phyloP scores from a whole-genome alignment of 2,113 vertebrate species.

The Anguilla rostrata region DNA sequence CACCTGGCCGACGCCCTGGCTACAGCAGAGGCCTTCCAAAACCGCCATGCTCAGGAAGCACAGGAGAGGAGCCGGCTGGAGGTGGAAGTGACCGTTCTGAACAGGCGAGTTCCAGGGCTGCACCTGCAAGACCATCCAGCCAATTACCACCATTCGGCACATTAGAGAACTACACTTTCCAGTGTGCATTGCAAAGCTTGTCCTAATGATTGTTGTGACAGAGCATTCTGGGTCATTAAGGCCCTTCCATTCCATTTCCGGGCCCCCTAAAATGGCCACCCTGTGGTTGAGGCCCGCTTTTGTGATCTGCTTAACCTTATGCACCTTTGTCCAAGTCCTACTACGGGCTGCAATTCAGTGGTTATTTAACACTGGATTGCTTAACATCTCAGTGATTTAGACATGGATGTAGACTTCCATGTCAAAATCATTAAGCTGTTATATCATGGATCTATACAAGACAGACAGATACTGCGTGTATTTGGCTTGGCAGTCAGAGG shows the following conservation, averaged over 20 bases:
- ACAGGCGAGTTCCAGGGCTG: constrained; percentile 64
- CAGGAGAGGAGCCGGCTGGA: constrained; percentile 78
- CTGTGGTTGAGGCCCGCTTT: too few species aligned
- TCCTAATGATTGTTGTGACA: background rate
- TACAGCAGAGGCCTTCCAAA: constrained; percentile 75
- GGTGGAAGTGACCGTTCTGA: constrained; percentile 72
- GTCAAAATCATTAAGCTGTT: too few species aligned
- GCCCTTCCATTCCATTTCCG: too few species aligned
- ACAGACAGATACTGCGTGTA: too few species aligned
- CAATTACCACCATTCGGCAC: background rate
- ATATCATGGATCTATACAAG: too few species aligned
- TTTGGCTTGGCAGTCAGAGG: background rate
- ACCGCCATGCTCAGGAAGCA: constrained; percentile 69
- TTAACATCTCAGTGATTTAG: too few species aligned
- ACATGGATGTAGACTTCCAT: too few species aligned
- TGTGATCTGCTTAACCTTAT: too few species aligned
- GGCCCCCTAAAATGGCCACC: too few species aligned
- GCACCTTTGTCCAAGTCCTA: too few species aligned
- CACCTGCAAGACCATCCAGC: background rate
- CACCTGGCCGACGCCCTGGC: constrained; percentile 74
- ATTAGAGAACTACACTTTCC: background rate
- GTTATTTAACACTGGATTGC: too few species aligned
- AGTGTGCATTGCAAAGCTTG: background rate
- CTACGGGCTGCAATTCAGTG: too few species aligned
- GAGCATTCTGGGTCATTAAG: background rate